phyloP scores from a whole-genome alignment of 2,113 vertebrate genomes.

The Mustela nigripes region DNA sequence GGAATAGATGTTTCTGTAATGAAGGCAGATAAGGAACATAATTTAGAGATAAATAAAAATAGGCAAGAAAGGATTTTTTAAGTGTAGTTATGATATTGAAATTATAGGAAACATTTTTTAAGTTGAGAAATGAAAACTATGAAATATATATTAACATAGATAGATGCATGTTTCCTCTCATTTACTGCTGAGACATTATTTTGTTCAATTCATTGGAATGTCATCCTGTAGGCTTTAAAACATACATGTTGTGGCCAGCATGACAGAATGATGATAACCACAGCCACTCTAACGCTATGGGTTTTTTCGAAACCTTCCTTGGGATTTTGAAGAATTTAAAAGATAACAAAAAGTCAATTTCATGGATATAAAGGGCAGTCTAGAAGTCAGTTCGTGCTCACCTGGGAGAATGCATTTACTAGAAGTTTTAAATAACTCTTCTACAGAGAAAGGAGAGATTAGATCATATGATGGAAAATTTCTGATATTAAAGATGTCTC shows the following conservation, averaged over 20 bases:
- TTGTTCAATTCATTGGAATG: conserved; percentile 27
- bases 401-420: conserved; percentile 55
- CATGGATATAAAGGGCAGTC: conserved; percentile 33
- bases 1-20: background rate
- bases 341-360: conserved; percentile 69
- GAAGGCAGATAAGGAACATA: background rate
- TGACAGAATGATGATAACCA: background rate
- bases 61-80: background rate
- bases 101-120: background rate
- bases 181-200: background rate
- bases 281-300: background rate
- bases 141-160: background rate
- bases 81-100: background rate
- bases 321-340: conserved; percentile 68
- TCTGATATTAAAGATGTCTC: background rate
- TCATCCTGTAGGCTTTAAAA: background rate
- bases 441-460: conserved; percentile 4
- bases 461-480: background rate
- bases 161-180: background rate
- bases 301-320: background rate
- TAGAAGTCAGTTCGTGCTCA: conserved; percentile 44
- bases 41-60: conserved; percentile 35
- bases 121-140: background rate
- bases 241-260: background rate
- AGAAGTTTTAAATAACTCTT: conserved; percentile 65